phyloP scores from a whole-genome alignment of 2,113 vertebrate genomes.

The Camelus dromedarius region DNA sequence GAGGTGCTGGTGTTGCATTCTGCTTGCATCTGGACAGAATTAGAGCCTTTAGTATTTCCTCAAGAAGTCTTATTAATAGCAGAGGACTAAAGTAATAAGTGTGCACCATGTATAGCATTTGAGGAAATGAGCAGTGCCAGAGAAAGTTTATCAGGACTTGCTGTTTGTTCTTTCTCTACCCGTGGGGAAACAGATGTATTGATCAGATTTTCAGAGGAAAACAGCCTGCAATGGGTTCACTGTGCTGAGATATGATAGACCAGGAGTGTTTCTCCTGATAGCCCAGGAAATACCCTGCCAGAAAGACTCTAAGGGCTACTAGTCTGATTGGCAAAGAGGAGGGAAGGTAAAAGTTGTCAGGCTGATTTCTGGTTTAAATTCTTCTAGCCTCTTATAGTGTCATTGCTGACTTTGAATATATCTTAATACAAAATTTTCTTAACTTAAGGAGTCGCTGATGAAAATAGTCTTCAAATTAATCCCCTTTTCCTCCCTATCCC shows the following conservation, averaged over 20 bases:
- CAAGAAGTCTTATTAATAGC: slow-evolving; percentile 68
- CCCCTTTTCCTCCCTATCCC: background rate
- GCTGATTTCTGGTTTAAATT: background rate
- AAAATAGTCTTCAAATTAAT: slow-evolving; percentile 1
- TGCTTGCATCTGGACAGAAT: slow-evolving; percentile 62
- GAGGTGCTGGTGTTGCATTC: background rate
- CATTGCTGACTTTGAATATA: background rate
- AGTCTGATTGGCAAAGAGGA: background rate
- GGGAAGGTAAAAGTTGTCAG: background rate
- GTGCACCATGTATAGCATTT: background rate
- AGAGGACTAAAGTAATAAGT: background rate
- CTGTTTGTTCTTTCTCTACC: slow-evolving; percentile 49
- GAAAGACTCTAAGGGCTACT: background rate
- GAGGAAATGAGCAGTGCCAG: slow-evolving; percentile 60
- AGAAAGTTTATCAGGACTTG: slow-evolving; percentile 13
- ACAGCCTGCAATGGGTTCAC: slow-evolving; percentile 34
- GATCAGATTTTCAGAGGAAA: slow-evolving; percentile 57
- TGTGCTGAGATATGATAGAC: background rate
- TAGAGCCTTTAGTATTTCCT: slow-evolving; percentile 46
- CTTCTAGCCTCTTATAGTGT: background rate
- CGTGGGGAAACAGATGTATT: slow-evolving; percentile 65
- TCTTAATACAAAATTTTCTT: background rate
- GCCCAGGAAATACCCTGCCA: background rate
- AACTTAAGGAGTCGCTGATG: background rate
- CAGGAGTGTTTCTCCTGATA: slow-evolving; percentile 21